These are phyloP conservation scores for Agrochola macilenta DNA, from an alignment of 2,888 invertebrate species.

Conservation along the genomic window DNA sequence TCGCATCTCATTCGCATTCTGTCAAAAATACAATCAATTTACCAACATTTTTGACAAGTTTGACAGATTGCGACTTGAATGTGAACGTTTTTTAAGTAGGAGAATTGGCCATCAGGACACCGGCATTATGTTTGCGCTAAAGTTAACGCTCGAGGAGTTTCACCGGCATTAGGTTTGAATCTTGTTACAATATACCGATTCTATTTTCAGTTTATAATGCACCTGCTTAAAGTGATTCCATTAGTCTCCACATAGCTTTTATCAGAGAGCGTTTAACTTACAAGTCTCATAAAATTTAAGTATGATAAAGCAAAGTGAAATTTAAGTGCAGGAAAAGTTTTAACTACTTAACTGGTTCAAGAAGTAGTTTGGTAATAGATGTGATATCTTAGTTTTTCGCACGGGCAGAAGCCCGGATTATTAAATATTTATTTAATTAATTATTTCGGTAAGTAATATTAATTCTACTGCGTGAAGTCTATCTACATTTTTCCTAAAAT, in stretches of 20 bases:
- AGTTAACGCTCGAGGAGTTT: too few relatives aligned
- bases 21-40: too few relatives aligned
- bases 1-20: too few relatives aligned
- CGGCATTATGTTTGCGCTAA: too few relatives aligned
- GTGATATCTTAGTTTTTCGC: conserved; percentile 33
- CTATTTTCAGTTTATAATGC: too few relatives aligned
- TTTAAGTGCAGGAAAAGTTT: conserved; percentile 64
- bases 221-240: conserved; percentile 21
- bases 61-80: too few relatives aligned
- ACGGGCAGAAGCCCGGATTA: not conserved
- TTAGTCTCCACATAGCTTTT: conserved; percentile 30
- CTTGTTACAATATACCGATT: too few relatives aligned
- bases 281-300: conserved; percentile 58
- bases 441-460: not conserved
- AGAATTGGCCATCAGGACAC: too few relatives aligned
- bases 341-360: conserved; percentile 47
- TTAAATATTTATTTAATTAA: not conserved
- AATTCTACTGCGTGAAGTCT: not conserved
- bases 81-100: too few relatives aligned
- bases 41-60: too few relatives aligned
- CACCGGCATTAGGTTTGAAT: too few relatives aligned
- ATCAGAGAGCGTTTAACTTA: conserved; percentile 39
- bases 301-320: conserved; percentile 63
- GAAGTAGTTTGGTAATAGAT: conserved; percentile 28
- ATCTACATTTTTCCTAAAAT: not conserved